Percentiles rank a stretch among this genome's conserved stretches.
Conservation (phyloP, 2,113 vertebrate genomes). For the Rattus norvegicus region GRCr8 NC_086026.1:27263501-27264000, state of each 20-base stretch:
- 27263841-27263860: neutral
- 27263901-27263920: neutral
- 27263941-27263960: too few relatives aligned
- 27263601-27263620: neutral
- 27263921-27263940: neutral
- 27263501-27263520: neutral
- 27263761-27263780: neutral
- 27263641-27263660: neutral
- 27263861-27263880: neutral
- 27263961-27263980: too few relatives aligned
- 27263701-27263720: neutral
- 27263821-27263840: neutral
- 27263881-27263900: neutral
- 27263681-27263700: neutral
- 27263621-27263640: neutral
- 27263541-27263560: neutral
- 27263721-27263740: neutral
- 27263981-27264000: too few relatives aligned
- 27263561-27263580: neutral
- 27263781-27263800: neutral
- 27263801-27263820: neutral
- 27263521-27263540: neutral
- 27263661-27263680: neutral
- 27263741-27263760: neutral
- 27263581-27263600: neutral